phyloP scores from a whole-genome alignment of 2,888 invertebrate genomes.

The Dryadula phaetusa region DNA sequence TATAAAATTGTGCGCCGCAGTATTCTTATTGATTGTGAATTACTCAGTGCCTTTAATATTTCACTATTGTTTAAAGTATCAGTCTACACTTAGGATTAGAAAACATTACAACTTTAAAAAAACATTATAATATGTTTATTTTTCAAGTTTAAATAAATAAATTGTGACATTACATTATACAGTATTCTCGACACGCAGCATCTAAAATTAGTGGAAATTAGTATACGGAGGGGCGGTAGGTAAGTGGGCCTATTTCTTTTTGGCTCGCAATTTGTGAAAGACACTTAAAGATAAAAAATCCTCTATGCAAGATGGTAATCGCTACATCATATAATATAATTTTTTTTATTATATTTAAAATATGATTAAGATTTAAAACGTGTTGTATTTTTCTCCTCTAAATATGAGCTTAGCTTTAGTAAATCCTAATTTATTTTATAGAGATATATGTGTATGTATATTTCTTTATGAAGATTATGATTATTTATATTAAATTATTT shows the following conservation, averaged over 20 bases:
- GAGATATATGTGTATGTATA: background rate
- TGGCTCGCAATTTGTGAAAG: background rate
- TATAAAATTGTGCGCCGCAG: too few species aligned
- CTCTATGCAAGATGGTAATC: background rate
- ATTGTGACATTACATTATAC: too few species aligned
- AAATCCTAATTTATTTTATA: background rate
- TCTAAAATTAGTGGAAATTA: background rate
- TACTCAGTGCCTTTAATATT: too few species aligned
- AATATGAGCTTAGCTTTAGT: slow-evolving; percentile 4
- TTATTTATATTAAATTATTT: background rate
- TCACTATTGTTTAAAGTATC: too few species aligned
- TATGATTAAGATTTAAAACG: background rate
- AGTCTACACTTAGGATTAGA: too few species aligned
- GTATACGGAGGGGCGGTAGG: background rate
- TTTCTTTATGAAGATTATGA: background rate
- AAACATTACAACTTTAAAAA: too few species aligned
- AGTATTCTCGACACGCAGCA: too few species aligned
- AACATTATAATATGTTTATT: too few species aligned
- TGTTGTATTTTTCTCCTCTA: slow-evolving; percentile 4
- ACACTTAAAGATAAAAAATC: background rate
- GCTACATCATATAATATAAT: too few species aligned
- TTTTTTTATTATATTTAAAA: background rate
- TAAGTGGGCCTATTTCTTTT: background rate
- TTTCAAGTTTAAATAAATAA: too few species aligned
- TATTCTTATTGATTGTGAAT: too few species aligned